These are phyloP conservation scores for Petrolisthes manimaculis DNA, from an alignment of 2,888 invertebrate species.

Conservation along the genomic window DNA sequence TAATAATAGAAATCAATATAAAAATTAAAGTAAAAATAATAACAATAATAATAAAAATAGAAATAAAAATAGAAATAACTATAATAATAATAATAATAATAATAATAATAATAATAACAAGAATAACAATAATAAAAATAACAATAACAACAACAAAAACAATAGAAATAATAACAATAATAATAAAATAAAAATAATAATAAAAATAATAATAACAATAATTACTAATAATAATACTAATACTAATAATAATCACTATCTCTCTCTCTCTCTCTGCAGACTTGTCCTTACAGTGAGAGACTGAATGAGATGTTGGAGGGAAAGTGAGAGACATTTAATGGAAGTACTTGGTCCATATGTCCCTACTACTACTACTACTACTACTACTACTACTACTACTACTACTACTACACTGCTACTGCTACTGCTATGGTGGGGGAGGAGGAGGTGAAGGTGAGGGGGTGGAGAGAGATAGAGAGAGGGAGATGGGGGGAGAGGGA, in stretches of 20 bases:
- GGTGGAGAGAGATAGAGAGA: too few relatives aligned
- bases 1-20: too few relatives aligned
- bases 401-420: too few relatives aligned
- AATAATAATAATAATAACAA: too few relatives aligned
- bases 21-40: too few relatives aligned
- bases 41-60: too few relatives aligned
- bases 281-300: slow-evolving; percentile 34
- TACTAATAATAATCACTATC: background rate
- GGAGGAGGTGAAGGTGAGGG: too few relatives aligned
- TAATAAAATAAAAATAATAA: background rate
- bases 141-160: background rate
- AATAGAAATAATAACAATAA: background rate
- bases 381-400: slow-evolving; percentile 18
- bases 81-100: too few relatives aligned
- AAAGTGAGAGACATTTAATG: slow-evolving; percentile 31
- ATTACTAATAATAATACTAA: background rate
- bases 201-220: background rate
- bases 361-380: slow-evolving; percentile 1
- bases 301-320: slow-evolving; percentile 29
- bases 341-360: slow-evolving; percentile 22
- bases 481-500: too few relatives aligned
- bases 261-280: slow-evolving; percentile 6
- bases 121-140: too few relatives aligned
- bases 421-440: too few relatives aligned
- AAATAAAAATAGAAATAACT: too few relatives aligned